A percentile compares a stretch with the other conserved stretches of the same genome.
Conservation (phyloP, 2,888 invertebrate species). For the Galerucella pusilla region DNA sequence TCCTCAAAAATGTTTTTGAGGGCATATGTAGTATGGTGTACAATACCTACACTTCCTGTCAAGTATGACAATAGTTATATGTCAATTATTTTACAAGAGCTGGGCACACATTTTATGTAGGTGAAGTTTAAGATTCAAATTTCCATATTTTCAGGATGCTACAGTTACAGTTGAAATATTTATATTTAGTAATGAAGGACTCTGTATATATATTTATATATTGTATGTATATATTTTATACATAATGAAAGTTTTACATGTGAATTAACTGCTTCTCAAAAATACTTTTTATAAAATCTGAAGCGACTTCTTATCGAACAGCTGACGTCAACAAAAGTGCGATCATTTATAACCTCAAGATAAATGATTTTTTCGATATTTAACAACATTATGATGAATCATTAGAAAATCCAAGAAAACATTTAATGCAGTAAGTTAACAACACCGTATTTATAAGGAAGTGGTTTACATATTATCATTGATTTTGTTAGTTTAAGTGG, state of each 20-base stretch:
- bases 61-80: no score
- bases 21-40: no score
- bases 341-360: neutral
- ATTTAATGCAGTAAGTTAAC: neutral
- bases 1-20: no score
- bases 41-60: no score
- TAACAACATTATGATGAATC: conserved; percentile 2
- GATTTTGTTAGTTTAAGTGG: neutral
- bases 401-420: neutral
- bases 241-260: neutral
- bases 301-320: neutral
- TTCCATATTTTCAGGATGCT: no score
- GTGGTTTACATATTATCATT: neutral
- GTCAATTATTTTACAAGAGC: no score
- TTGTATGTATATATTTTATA: no score
- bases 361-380: neutral
- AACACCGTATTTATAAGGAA: neutral
- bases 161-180: no score
- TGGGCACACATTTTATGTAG: no score
- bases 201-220: no score
- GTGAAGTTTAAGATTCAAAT: no score
- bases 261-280: neutral
- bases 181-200: no score
- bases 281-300: neutral
- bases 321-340: neutral